Percentiles rank a stretch among this genome's conserved stretches.
These are phyloP conservation scores for Heliangelus exortis DNA, from an alignment of 2,797 vertebrate genomes.

Conservation along the genomic window DNA sequence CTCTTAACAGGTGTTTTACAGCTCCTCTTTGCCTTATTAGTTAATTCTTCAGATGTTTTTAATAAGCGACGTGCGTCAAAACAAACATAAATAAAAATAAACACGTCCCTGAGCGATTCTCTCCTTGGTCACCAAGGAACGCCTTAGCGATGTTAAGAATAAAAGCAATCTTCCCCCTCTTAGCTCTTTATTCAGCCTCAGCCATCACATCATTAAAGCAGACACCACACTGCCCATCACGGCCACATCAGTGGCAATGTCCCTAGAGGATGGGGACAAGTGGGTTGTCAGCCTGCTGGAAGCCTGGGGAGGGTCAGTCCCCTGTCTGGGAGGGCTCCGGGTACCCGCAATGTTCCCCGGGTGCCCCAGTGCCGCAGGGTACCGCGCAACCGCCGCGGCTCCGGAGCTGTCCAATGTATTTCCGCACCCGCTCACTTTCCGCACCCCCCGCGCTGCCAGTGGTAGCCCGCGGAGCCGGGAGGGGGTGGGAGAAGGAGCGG, in stretches of 20 bases:
- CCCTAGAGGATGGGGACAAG: accelerated
- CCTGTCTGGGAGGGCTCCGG: background rate
- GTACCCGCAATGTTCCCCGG: no score
- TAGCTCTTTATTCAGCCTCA: accelerated
- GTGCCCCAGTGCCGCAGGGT: background rate
- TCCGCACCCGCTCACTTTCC: background rate
- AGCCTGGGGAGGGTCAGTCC: accelerated
- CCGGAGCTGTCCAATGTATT: conserved; percentile 79
- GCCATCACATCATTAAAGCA: accelerated
- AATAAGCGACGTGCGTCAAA: no score
- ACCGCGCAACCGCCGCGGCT: background rate
- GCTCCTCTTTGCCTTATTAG: background rate
- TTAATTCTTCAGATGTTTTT: background rate
- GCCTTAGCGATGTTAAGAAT: accelerated
- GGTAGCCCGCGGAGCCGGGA: background rate
- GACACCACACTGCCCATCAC: accelerated
- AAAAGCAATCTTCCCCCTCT: accelerated
- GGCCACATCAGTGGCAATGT: accelerated
- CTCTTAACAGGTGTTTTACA: background rate
- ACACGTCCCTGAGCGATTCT: accelerated
- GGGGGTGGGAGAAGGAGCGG: accelerated
- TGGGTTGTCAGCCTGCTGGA: accelerated
- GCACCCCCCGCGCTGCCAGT: background rate
- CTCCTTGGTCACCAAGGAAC: background rate
- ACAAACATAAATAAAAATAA: background rate